Evolutionary conservation across 2,888 invertebrate genomes (phyloP).

Genomic region (Microctonus hyperodae): DNA sequence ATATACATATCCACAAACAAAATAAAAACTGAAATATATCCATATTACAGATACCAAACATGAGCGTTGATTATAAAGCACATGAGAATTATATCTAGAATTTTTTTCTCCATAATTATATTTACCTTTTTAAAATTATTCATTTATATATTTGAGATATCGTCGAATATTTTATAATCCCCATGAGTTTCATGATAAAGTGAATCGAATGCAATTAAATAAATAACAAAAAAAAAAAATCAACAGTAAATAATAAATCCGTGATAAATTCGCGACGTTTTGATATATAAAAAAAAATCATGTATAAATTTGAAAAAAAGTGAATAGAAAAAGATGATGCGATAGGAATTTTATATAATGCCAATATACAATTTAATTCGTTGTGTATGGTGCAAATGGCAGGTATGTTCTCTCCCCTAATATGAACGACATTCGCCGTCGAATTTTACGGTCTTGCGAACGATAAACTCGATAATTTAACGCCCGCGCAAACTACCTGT

Average conservation of each 20-base stretch:
- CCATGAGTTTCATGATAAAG: not conserved
- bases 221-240: no score
- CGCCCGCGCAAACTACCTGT: slow-evolving; percentile 45
- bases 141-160: not conserved
- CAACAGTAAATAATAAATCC: not conserved
- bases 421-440: slow-evolving; percentile 24
- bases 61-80: not conserved
- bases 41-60: not conserved
- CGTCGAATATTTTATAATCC: not conserved
- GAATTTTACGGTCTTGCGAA: slow-evolving; percentile 49
- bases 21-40: not conserved
- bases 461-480: slow-evolving; percentile 58
- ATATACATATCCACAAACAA: no score
- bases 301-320: not conserved
- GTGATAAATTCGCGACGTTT: not conserved
- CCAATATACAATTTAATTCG: not conserved
- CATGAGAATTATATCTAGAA: not conserved
- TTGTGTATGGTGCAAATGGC: not conserved
- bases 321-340: not conserved
- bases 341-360: not conserved
- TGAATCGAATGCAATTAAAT: not conserved
- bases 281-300: not conserved
- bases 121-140: not conserved
- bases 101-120: not conserved
- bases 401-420: not conserved